Evolutionary conservation across 1,140 invertebrate genomes (phyloP).

Genomic region (Heliconius congener): DNA sequence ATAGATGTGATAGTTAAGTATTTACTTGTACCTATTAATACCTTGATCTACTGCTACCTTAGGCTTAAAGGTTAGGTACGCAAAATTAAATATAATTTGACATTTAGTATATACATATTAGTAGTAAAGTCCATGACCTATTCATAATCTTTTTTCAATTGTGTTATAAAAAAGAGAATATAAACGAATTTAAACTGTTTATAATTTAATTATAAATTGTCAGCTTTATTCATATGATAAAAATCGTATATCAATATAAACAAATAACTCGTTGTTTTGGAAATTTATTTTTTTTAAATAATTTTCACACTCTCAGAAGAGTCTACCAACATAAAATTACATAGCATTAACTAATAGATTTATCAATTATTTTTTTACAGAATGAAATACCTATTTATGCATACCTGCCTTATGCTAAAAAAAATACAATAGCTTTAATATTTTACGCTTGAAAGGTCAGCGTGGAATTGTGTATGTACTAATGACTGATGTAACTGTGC

Average conservation of each 20-base stretch:
- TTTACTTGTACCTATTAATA: not conserved
- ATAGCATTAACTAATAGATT: not conserved
- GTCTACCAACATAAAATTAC: not conserved
- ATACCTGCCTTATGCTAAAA: not conserved
- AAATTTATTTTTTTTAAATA: not conserved
- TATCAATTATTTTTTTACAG: not conserved
- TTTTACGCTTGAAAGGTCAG: constrained; percentile 5
- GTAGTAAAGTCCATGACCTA: not conserved
- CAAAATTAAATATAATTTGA: constrained; percentile 11
- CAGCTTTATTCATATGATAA: too few relatives aligned
- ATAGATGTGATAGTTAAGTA: not conserved
- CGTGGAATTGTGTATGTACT: not conserved
- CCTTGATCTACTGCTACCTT: not conserved
- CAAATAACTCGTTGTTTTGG: not conserved
- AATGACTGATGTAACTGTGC: not conserved
- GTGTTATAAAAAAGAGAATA: not conserved
- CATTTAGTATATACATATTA: not conserved
- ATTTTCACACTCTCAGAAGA: not conserved
- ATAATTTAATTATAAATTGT: too few relatives aligned
- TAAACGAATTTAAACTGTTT: not conserved
- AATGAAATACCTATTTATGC: not conserved
- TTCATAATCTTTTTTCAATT: not conserved
- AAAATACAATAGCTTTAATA: constrained; percentile 9
- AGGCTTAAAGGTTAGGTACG: not conserved
- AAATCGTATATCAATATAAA: too few relatives aligned